Percentiles rank a stretch among this genome's conserved stretches.
These are phyloP conservation scores for Microcaecilia unicolor DNA, from an alignment of 2,797 vertebrate genomes.

Conservation along the genomic window DNA sequence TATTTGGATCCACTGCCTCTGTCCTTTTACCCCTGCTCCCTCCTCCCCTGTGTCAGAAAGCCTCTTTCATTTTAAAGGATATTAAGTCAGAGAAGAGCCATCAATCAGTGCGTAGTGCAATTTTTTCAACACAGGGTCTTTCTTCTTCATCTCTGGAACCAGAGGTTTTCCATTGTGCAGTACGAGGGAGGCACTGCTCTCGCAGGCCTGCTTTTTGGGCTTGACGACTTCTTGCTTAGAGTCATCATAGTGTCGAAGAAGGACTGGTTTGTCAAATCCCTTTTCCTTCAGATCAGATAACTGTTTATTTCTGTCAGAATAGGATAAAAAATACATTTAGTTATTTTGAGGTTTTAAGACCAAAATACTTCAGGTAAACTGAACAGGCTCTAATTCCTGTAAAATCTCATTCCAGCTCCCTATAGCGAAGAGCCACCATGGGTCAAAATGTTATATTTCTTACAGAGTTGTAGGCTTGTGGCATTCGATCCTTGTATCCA, in stretches of 20 bases:
- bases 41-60: too few relatives aligned
- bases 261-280: slow-evolving; percentile 22
- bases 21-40: neutral
- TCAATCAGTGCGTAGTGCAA: slow-evolving; percentile 52
- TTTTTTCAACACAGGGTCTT: slow-evolving; percentile 31
- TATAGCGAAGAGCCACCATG: too few relatives aligned
- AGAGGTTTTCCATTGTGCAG: slow-evolving; percentile 23
- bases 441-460: too few relatives aligned
- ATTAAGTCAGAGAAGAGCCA: slow-evolving; percentile 60
- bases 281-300: slow-evolving; percentile 19
- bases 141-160: slow-evolving; percentile 27
- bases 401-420: too few relatives aligned
- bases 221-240: slow-evolving; percentile 1
- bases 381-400: too few relatives aligned
- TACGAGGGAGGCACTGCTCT: slow-evolving; percentile 3
- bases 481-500: too few relatives aligned
- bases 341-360: too few relatives aligned
- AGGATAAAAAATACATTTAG: too few relatives aligned
- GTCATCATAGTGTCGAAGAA: slow-evolving; percentile 48
- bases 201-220: neutral
- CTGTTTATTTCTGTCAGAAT: slow-evolving; percentile 43
- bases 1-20: too few relatives aligned
- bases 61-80: slow-evolving; percentile 37
- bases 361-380: too few relatives aligned
- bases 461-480: too few relatives aligned